Base-by-base conservation (phyloP, 1,140 invertebrate genomes). In the Bombus breviceps region DNA sequence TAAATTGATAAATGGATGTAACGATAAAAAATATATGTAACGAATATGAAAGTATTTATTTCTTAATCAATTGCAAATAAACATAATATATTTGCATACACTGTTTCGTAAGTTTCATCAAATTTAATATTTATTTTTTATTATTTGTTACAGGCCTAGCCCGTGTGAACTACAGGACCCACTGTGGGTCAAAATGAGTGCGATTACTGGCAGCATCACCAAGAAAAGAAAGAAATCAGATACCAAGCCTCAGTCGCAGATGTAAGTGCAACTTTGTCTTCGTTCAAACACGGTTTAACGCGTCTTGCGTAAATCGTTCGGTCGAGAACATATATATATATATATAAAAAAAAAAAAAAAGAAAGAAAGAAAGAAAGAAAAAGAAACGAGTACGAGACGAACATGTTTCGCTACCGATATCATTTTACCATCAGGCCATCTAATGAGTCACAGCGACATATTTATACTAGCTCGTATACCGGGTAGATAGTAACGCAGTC, bases 221-320 rank as follows among this genome's bases (percentile, higher is more conserved):
- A 97, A 97, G 96, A 97, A 97, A 95, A 97, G 97, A 95, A 97
- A 97, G 96, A 97, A 97, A 96, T 96, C 97, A 94, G 97, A 97
- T 96, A 96, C 96, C 94, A 98, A 97, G 95, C 97, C 97, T 90
- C 97, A 97, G 95, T 97, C 97, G 90, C 97, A 98, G 96, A 96
- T 97, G 97, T 98, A 96, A 97, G 97, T 96, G 89, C 74, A 71
- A 68, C 53, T 59, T 34, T 85, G 53, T 28, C 34, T 57, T 37
- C 1, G 9, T 39, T 69, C 1, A 13, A 32, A 47, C 47, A 1
- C 47, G 0, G 6, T 47, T 22, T 22, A 22, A 53, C 0, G 47
- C 18, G 8, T 53, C 18, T 53, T 22, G 5, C 47, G 4, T 15
- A 2, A 32, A 41, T 62, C 34, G 34, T 18, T n/a, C 53, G 0